Conservation (phyloP, 1,140 invertebrate species). For the Aricia agestis region DNA sequence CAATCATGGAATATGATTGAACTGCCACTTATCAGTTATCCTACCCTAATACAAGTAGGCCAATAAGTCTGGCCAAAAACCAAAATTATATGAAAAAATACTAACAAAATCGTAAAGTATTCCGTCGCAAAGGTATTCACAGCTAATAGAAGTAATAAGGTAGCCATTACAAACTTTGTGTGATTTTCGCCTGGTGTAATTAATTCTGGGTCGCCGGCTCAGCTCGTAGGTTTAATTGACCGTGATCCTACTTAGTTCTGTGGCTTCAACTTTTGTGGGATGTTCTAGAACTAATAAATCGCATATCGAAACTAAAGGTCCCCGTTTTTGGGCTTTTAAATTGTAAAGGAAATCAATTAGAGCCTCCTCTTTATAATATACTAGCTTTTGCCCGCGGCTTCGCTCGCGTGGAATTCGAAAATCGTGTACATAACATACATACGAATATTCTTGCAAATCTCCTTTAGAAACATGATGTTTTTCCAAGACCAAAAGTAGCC, state of each 20-base stretch:
- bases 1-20: too few relatives aligned
- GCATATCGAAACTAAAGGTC: not conserved
- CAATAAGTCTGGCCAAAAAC: too few relatives aligned
- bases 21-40: too few relatives aligned
- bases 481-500: too few relatives aligned
- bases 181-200: conserved; percentile 56
- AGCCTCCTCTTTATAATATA: too few relatives aligned
- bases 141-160: conserved; percentile 6
- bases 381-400: too few relatives aligned
- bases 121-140: not conserved
- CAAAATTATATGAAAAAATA: not conserved
- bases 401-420: too few relatives aligned
- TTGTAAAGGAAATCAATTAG: not conserved
- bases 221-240: conserved; percentile 61
- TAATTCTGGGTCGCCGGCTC: conserved; percentile 55
- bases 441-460: too few relatives aligned
- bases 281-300: not conserved
- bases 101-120: not conserved
- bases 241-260: conserved; percentile 38
- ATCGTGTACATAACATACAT: too few relatives aligned
- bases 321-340: not conserved
- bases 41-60: too few relatives aligned
- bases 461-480: too few relatives aligned
- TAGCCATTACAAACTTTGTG: not conserved
- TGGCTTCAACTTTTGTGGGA: not conserved